Conservation (phyloP, 2,113 vertebrate genomes). For the Sphyrna mokarran region DNA sequence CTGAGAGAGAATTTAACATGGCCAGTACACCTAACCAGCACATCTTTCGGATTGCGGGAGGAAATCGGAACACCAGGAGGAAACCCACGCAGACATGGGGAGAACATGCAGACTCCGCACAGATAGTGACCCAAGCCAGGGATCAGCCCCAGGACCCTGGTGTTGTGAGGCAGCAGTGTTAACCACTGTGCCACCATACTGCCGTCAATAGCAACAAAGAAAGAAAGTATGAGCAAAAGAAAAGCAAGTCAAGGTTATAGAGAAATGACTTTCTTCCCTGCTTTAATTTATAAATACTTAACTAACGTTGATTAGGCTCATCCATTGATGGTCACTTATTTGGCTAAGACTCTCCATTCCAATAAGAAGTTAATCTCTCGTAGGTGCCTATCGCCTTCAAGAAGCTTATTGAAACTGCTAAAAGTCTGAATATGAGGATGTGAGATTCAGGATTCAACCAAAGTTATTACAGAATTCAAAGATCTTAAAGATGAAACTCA, state of each 20-base stretch:
- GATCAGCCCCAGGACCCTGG: too few relatives aligned
- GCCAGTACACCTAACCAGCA: too few relatives aligned
- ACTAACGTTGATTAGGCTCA: background rate
- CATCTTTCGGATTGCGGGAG: too few relatives aligned
- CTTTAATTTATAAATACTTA: background rate
- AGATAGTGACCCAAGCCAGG: too few relatives aligned
- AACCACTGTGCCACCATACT: too few relatives aligned
- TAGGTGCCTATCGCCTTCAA: background rate
- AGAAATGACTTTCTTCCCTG: background rate
- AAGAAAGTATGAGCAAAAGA: background rate
- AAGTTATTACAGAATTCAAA: conserved; percentile 18
- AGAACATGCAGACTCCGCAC: too few relatives aligned
- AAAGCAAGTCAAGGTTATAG: background rate
- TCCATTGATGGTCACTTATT: background rate
- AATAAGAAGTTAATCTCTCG: background rate
- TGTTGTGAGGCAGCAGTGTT: too few relatives aligned
- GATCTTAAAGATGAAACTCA: background rate
- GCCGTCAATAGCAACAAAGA: background rate
- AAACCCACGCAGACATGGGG: too few relatives aligned
- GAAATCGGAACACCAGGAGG: too few relatives aligned
- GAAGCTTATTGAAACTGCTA: background rate
- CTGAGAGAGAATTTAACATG: too few relatives aligned
- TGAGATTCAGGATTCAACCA: background rate
- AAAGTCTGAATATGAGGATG: background rate
- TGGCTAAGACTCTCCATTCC: background rate